Evolutionary conservation across 2,113 vertebrate species (phyloP).

Genomic region (Parotia lawesii): DNA sequence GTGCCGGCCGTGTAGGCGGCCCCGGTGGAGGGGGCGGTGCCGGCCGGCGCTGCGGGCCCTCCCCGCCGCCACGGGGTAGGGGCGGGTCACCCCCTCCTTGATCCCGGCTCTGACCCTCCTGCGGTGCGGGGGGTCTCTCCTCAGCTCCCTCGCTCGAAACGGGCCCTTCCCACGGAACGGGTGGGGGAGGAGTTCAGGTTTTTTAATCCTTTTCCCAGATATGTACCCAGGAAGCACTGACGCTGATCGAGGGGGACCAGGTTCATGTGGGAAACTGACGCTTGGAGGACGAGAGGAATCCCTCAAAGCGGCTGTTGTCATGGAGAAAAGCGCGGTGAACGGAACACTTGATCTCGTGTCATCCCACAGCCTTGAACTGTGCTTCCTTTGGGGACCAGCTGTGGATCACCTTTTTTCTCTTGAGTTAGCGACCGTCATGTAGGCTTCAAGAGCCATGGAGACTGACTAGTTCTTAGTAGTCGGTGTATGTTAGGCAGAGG

Average conservation of each 20-base stretch:
- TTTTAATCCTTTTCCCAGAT: accelerated
- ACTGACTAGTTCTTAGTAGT: neutral
- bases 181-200: neutral
- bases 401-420: neutral
- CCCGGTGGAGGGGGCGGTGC: accelerated
- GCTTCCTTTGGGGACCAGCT: neutral
- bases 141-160: accelerated
- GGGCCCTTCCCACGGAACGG: too few species aligned
- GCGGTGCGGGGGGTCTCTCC: accelerated
- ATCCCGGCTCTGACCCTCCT: accelerated
- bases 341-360: accelerated
- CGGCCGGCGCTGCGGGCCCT: neutral
- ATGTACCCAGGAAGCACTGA: accelerated
- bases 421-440: neutral
- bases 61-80: neutral
- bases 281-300: neutral
- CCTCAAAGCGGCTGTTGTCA: neutral
- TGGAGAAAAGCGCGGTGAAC: accelerated
- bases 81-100: accelerated
- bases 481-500: neutral
- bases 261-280: accelerated
- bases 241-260: accelerated
- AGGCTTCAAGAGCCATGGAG: neutral
- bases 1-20: neutral
- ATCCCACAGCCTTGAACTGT: neutral